A percentile compares a stretch with the other conserved stretches of the same genome.
Conservation (phyloP, 2,888 invertebrate genomes). For the Euplexia lucipara region DNA sequence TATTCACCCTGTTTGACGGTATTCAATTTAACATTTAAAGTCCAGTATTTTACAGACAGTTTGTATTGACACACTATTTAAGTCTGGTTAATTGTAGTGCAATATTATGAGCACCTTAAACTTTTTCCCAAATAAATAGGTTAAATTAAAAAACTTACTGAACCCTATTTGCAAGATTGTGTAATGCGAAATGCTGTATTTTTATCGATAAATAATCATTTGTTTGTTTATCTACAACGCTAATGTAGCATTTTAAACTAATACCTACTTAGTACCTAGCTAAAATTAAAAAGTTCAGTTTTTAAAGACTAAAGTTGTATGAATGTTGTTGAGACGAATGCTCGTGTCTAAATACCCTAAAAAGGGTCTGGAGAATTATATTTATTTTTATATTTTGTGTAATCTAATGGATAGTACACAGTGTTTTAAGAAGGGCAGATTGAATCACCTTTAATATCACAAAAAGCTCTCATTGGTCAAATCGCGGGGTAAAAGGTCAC, state of each 20-base stretch:
- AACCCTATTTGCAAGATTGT: neutral
- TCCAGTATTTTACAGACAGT: slow-evolving; percentile 38
- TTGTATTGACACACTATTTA: no score
- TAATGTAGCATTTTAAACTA: neutral
- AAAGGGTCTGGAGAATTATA: slow-evolving; percentile 15
- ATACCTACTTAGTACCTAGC: neutral
- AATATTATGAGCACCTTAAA: neutral
- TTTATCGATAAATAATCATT: neutral
- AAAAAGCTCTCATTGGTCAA: no score
- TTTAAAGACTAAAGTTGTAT: slow-evolving; percentile 18
- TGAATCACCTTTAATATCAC: no score
- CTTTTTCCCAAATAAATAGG: no score
- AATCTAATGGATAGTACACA: slow-evolving; percentile 5
- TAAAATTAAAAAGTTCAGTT: neutral
- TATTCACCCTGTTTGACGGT: no score
- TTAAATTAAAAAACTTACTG: neutral
- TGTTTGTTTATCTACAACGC: neutral
- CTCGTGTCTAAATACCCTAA: neutral
- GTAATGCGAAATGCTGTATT: neutral
- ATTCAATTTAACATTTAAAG: slow-evolving; percentile 26
- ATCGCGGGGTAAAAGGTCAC: no score
- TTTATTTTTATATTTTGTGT: slow-evolving; percentile 25
- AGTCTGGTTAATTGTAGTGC: neutral
- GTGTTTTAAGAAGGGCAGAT: neutral
- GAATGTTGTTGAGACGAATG: slow-evolving; percentile 8